These are phyloP conservation scores for Gopherus flavomarginatus DNA, from an alignment of 2,113 vertebrate species.

Conservation along the genomic window DNA sequence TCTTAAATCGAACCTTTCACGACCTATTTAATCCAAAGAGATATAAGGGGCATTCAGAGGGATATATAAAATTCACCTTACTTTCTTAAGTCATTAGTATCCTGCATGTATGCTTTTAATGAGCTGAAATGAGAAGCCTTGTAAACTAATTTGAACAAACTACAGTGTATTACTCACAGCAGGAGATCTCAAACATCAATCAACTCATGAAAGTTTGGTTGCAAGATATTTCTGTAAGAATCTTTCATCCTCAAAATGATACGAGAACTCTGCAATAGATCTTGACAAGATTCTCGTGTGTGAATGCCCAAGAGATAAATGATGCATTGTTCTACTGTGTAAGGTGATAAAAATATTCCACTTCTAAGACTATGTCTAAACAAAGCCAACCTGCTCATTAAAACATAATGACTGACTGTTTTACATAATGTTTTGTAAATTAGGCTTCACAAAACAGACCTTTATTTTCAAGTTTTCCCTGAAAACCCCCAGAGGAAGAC, in stretches of 20 bases:
- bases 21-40: constrained; percentile 19
- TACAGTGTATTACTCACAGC: constrained; percentile 22
- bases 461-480: constrained; percentile 52
- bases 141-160: constrained; percentile 70
- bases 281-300: constrained; percentile 33
- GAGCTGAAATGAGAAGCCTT: constrained; percentile 55
- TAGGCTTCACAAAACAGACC: constrained; percentile 22
- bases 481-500: constrained; percentile 17
- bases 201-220: constrained; percentile 46
- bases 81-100: constrained; percentile 40
- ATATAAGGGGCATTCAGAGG: background rate
- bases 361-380: constrained; percentile 32
- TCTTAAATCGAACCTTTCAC: constrained; percentile 40
- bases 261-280: constrained; percentile 23
- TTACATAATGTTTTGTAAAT: constrained; percentile 42
- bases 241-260: constrained; percentile 53
- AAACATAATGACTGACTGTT: background rate
- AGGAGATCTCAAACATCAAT: constrained; percentile 44
- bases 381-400: constrained; percentile 31
- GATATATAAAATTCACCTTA: constrained; percentile 7
- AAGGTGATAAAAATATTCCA: constrained; percentile 36
- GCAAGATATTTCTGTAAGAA: constrained; percentile 42
- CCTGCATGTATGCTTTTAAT: constrained; percentile 56
- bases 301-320: constrained; percentile 51
- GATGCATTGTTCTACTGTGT: constrained; percentile 36